phyloP scores from a whole-genome alignment of 2,797 vertebrate genomes.

The Silurus aristotelis region DNA sequence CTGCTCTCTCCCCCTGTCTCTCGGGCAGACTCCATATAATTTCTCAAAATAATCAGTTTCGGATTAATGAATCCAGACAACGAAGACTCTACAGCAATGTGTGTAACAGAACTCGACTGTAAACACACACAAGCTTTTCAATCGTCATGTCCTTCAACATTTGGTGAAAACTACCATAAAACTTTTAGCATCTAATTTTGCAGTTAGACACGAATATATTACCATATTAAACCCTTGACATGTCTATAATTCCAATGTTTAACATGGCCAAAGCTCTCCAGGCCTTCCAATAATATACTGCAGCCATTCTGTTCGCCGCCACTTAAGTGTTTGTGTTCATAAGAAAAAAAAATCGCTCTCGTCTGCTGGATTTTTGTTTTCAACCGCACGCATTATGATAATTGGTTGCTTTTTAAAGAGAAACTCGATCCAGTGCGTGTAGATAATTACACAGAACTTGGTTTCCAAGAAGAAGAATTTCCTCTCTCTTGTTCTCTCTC shows the following conservation, averaged over 20 bases:
- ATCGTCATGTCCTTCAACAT: constrained; percentile 25
- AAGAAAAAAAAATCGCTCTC: constrained; percentile 55
- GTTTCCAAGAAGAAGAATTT: constrained; percentile 52
- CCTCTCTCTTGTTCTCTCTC: constrained; percentile 30
- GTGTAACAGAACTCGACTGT: constrained; percentile 17
- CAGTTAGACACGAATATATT: constrained; percentile 52
- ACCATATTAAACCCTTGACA: constrained; percentile 51
- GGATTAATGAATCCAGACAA: constrained; percentile 30
- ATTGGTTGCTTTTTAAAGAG: constrained; percentile 62
- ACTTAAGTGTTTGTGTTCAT: constrained; percentile 53
- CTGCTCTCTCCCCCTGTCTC: background rate
- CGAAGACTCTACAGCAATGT: background rate
- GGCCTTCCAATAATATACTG: constrained; percentile 55
- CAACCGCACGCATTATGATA: constrained; percentile 60
- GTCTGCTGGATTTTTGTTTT: constrained; percentile 59
- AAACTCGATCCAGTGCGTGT: constrained; percentile 56
- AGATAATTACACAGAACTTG: constrained; percentile 59
- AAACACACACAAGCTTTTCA: constrained; percentile 17
- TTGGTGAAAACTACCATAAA: constrained; percentile 44
- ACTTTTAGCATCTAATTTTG: constrained; percentile 53
- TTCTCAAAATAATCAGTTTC: background rate
- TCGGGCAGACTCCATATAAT: background rate
- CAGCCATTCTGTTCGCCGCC: constrained; percentile 37
- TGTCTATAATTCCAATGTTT: constrained; percentile 55
- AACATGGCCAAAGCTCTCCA: constrained; percentile 50